Conservation (phyloP, 2,888 invertebrate species). For the Pelosia muscerda region DNA sequence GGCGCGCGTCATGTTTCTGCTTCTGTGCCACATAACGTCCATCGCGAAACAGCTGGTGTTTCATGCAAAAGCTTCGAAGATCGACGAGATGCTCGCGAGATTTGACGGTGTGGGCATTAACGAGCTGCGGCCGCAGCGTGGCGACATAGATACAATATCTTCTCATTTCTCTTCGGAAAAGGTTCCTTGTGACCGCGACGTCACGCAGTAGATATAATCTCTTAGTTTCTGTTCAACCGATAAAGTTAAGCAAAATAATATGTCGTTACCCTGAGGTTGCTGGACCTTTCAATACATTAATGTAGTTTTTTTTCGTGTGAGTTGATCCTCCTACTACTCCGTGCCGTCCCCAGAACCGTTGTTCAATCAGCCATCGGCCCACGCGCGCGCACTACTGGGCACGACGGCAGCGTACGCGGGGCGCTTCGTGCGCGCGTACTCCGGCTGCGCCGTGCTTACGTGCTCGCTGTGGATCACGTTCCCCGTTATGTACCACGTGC, state of each 20-base stretch:
- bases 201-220: no score
- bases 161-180: neutral
- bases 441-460: slow-evolving; percentile 69
- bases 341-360: slow-evolving; percentile 44
- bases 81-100: slow-evolving; percentile 48
- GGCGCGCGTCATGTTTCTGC: slow-evolving; percentile 77
- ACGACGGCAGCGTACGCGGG: slow-evolving; percentile 48
- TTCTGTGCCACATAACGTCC: slow-evolving; percentile 79
- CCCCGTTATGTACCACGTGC: slow-evolving; percentile 57
- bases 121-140: neutral
- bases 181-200: no score
- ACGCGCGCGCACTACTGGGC: slow-evolving; percentile 30
- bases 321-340: no score
- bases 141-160: neutral
- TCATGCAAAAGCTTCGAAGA: slow-evolving; percentile 48
- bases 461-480: slow-evolving; percentile 73
- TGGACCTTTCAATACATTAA: no score
- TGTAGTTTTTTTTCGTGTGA: no score
- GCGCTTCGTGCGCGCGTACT: slow-evolving; percentile 53
- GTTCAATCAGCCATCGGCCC: slow-evolving; percentile 36
- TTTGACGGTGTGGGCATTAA: slow-evolving; percentile 46
- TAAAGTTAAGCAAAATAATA: no score
- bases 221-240: no score
- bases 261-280: no score
- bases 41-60: slow-evolving; percentile 76